Conservation (phyloP, 2,888 invertebrate species). For the Mythimna lalbum region DNA sequence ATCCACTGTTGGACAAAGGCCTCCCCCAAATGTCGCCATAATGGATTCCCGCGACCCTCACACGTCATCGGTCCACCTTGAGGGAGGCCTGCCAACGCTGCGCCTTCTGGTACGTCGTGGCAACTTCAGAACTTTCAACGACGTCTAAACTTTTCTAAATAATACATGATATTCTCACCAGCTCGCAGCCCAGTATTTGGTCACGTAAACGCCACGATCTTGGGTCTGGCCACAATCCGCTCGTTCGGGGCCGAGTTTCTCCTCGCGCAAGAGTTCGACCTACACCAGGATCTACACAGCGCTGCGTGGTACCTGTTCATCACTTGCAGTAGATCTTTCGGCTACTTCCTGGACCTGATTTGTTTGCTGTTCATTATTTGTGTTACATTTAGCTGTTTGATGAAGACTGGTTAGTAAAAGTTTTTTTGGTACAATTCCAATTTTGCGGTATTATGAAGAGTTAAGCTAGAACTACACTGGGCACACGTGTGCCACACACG, state of each 20-base stretch:
- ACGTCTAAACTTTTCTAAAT: background rate
- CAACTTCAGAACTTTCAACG: too few relatives aligned
- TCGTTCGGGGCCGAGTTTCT: slow-evolving; percentile 93
- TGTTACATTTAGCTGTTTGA: slow-evolving; percentile 92
- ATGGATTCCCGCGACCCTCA: too few relatives aligned
- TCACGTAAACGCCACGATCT: slow-evolving; percentile 94
- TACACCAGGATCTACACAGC: slow-evolving; percentile 92
- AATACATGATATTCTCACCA: slow-evolving; percentile 74
- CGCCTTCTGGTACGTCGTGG: too few relatives aligned
- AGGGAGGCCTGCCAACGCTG: too few relatives aligned
- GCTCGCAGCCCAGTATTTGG: slow-evolving; percentile 96
- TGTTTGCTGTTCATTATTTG: slow-evolving; percentile 92
- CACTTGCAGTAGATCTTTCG: slow-evolving; percentile 92
- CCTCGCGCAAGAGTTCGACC: slow-evolving; percentile 90
- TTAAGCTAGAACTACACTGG: too few relatives aligned
- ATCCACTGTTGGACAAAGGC: too few relatives aligned
- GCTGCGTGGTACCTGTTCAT: slow-evolving; percentile 93
- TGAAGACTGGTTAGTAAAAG: slow-evolving; percentile 80
- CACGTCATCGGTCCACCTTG: too few relatives aligned
- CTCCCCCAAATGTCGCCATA: too few relatives aligned
- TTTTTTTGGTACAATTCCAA: too few relatives aligned
- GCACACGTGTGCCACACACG: too few relatives aligned
- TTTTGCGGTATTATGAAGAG: too few relatives aligned
- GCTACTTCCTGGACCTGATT: slow-evolving; percentile 92
- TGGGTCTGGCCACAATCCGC: slow-evolving; percentile 95